Evolutionary conservation across 2,888 invertebrate genomes (phyloP).

Genomic region (Drosophila fulvimacula): DNA sequence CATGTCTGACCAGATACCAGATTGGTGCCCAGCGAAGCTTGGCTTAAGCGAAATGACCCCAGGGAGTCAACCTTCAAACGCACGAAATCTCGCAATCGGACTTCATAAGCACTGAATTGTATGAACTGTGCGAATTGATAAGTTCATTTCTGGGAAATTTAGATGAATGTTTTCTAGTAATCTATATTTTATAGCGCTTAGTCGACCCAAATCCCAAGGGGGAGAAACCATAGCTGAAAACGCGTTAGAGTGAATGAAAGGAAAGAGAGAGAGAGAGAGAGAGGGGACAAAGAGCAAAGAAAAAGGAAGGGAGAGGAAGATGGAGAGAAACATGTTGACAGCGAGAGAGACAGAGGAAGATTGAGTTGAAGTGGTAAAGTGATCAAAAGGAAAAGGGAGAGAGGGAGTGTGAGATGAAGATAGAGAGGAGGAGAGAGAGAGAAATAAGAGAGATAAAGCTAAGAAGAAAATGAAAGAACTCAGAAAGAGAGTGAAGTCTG

Average conservation of each 20-base stretch:
- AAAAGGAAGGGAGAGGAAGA: background rate
- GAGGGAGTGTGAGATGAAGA: too few species aligned
- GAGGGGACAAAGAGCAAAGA: background rate
- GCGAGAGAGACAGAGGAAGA: background rate
- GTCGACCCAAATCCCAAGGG: background rate
- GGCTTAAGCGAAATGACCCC: conserved; percentile 64
- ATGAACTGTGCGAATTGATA: background rate
- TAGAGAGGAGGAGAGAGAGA: background rate
- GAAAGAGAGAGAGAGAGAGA: too few species aligned
- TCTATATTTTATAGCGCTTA: background rate
- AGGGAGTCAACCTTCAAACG: conserved; percentile 47
- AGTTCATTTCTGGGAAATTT: background rate
- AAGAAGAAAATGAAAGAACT: too few species aligned
- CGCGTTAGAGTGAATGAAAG: too few species aligned
- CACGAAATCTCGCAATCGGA: conserved; percentile 18
- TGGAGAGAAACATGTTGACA: background rate
- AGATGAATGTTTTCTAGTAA: background rate
- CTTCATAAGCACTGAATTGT: conserved; percentile 9
- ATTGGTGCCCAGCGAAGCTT: conserved; percentile 66
- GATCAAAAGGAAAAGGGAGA: too few species aligned
- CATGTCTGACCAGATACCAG: conserved; percentile 31
- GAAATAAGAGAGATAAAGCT: background rate
- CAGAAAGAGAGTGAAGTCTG: too few species aligned
- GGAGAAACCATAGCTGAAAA: background rate
- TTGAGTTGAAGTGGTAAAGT: too few species aligned